These are phyloP conservation scores for Phylloscopus trochilus DNA, from an alignment of 2,113 vertebrate genomes.

Conservation along the genomic window DNA sequence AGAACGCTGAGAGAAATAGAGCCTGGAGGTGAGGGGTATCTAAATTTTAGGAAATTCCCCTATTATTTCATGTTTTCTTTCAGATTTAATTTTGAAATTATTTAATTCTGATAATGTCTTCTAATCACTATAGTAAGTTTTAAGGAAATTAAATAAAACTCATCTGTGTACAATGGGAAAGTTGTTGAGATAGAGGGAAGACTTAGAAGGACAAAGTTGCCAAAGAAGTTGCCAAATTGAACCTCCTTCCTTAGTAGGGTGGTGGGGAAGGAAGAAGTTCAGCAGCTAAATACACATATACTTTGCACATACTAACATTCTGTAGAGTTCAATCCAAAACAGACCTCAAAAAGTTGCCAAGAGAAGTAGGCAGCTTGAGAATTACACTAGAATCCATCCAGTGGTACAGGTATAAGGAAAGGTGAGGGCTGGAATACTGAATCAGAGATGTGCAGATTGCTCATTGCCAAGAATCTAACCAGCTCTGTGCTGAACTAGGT, in stretches of 20 bases:
- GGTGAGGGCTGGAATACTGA: background rate
- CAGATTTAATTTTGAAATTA: background rate
- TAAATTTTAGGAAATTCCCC: background rate
- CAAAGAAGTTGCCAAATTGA: background rate
- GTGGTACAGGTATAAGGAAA: background rate
- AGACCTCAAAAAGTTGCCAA: background rate
- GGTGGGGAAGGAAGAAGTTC: background rate
- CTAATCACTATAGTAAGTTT: background rate
- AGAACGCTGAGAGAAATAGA: background rate
- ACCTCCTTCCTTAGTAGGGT: background rate
- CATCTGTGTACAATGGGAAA: background rate
- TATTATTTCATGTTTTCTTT: background rate
- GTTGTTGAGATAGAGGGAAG: background rate
- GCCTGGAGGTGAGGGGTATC: background rate
- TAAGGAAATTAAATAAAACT: background rate
- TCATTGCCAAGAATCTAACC: background rate
- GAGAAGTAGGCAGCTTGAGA: background rate
- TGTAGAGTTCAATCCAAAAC: background rate
- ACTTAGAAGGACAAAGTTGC: background rate
- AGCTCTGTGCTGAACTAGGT: background rate
- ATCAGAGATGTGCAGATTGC: background rate
- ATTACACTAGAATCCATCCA: background rate
- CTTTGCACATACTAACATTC: background rate
- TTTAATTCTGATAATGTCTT: background rate
- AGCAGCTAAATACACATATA: background rate